These are phyloP conservation scores for Oryzias javanicus DNA, from an alignment of 2,113 vertebrate species.

Conservation along the genomic window DNA sequence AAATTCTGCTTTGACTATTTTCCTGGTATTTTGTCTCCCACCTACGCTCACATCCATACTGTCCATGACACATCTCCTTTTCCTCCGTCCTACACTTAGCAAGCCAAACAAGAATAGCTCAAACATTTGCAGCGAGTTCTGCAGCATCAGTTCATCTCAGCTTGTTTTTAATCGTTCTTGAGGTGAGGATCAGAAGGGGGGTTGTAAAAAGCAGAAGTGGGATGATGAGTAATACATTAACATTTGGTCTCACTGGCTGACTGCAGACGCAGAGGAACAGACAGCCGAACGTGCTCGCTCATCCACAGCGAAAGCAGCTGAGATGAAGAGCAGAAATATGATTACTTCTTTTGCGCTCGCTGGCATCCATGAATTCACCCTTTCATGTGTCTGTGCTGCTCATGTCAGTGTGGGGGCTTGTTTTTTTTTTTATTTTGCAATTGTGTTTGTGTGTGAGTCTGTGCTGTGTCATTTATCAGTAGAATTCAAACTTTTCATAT, in stretches of 20 bases:
- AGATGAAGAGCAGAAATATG: conserved; percentile 9
- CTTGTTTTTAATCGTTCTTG: conserved; percentile 18
- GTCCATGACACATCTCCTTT: conserved; percentile 18
- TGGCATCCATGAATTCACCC: conserved; percentile 41
- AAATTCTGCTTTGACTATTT: too few relatives aligned
- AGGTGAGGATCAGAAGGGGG: not conserved
- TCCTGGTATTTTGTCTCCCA: conserved; percentile 23
- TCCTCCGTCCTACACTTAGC: conserved; percentile 34
- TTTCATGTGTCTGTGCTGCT: conserved; percentile 41
- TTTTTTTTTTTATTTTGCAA: not conserved
- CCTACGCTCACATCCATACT: conserved; percentile 12
- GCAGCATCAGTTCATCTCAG: conserved; percentile 6
- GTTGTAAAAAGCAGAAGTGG: conserved; percentile 39
- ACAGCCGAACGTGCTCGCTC: conserved; percentile 41
- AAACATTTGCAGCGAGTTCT: conserved; percentile 11
- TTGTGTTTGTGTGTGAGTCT: conserved; percentile 8
- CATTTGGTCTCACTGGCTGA: conserved; percentile 27
- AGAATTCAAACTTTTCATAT: conserved; percentile 36
- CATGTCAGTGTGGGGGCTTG: conserved; percentile 16
- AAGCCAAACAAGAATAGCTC: conserved; percentile 24
- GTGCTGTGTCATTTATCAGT: conserved; percentile 23
- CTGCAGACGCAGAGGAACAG: conserved; percentile 43
- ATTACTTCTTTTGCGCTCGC: conserved; percentile 4
- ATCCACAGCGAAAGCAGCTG: conserved; percentile 23
- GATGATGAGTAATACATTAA: conserved; percentile 57